Evolutionary conservation across 1,140 invertebrate species (phyloP), one percentile per base, ranked within the genome.

Genomic region (Pteromalus puparum): DNA sequence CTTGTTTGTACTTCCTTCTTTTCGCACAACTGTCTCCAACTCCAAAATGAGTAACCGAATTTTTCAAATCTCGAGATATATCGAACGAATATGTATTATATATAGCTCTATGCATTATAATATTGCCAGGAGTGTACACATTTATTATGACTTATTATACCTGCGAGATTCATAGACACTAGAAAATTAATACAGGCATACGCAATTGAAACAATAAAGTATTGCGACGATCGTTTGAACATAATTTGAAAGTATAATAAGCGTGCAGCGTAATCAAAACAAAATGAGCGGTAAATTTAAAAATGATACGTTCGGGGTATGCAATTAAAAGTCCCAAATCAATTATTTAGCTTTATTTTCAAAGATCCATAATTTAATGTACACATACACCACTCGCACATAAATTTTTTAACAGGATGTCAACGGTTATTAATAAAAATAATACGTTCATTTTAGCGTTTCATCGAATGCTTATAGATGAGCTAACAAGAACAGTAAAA

Each of bases 401-500:
- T 82, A 77, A 85, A 81, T 30, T 48, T 84, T 77, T 68, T 53
- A 84, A 74, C 48, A 80, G 10, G 53, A 72, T 79, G 21, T 80
- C 21, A 77, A 75, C 24, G 10, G 6, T n/a, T 67, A 4, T 46
- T 9, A 68, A 53, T 80, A 80, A 75, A 80, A 74, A n/a, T 4
- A 76, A 81, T 84, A 84, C 46, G 48, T 81, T 81, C 4, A 68
- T 81, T 81, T 81, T 84, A 24, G 30, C n/a, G 13, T 76, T 81
- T 61, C n/a, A 38, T 83, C 28, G 65, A 83, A 61, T 73, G 28
- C 10, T 18, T 38, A 72, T 21, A 79, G 21, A 61, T 65, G 75
- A 65, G 13, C 70, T 79, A 79, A 79, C 46, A 74, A 73, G 70
- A 61, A 42, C 68, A 84, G 38, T 85, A 75, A 86, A 88, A 88